Conservation (phyloP, 2,888 invertebrate genomes). For the Mimas tiliae region DNA sequence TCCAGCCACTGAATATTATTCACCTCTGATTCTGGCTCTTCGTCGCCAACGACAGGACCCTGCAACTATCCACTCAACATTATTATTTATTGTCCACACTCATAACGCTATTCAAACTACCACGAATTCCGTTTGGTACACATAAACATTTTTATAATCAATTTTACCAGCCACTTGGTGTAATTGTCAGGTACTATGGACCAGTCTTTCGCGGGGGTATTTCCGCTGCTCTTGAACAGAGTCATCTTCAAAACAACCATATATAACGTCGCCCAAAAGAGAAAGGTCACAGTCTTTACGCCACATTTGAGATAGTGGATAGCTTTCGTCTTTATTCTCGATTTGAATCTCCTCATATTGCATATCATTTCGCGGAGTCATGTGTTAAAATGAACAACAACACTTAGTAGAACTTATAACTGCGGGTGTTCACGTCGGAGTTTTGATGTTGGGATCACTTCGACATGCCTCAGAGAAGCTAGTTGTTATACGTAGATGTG, state of each 20-base stretch:
- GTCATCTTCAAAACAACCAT: slow-evolving; percentile 80
- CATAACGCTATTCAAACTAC: not conserved
- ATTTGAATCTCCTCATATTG: slow-evolving; percentile 64
- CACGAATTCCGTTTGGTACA: slow-evolving; percentile 19
- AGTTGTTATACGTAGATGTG: slow-evolving; percentile 9
- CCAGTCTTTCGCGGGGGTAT: slow-evolving; percentile 67
- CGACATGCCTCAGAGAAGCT: slow-evolving; percentile 5
- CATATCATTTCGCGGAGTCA: slow-evolving; percentile 68
- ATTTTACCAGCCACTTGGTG: slow-evolving; percentile 77
- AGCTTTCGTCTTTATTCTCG: slow-evolving; percentile 64
- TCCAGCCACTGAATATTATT: slow-evolving; percentile 61
- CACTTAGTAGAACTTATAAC: slow-evolving; percentile 5
- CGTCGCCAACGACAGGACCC: slow-evolving; percentile 69
- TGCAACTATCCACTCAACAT: slow-evolving; percentile 56
- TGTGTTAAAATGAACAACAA: slow-evolving; percentile 46
- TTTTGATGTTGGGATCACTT: not conserved
- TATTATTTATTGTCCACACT: no score
- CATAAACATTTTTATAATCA: not conserved
- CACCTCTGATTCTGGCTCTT: slow-evolving; percentile 52
- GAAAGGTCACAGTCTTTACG: slow-evolving; percentile 75
- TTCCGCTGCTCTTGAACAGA: slow-evolving; percentile 72
- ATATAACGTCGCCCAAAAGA: slow-evolving; percentile 78
- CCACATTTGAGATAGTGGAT: slow-evolving; percentile 73
- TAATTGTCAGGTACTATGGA: slow-evolving; percentile 75
- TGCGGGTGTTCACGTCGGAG: not conserved